phyloP scores from a whole-genome alignment of 1,140 invertebrate species.

The Sitobion miscanthi region DNA sequence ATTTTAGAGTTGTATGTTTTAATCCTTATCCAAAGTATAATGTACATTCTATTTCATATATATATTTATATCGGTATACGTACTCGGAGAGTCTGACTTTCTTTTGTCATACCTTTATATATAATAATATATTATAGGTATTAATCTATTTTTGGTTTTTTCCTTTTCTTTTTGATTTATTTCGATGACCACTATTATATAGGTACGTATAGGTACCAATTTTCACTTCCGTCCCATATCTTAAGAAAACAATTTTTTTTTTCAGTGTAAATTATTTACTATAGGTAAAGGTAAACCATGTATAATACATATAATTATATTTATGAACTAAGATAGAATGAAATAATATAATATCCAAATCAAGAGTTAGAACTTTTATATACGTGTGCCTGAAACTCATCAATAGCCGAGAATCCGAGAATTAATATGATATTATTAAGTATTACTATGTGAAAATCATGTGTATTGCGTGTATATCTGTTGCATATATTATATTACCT shows the following conservation, averaged over 20 bases:
- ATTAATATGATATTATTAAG: background rate
- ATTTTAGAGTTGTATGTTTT: background rate
- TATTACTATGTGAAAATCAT: background rate
- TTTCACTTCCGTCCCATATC: background rate
- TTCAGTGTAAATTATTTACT: background rate
- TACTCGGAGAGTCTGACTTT: background rate
- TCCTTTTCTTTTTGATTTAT: background rate
- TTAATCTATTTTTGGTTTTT: background rate
- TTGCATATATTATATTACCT: background rate
- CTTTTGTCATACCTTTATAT: background rate
- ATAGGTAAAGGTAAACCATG: background rate
- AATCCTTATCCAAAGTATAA: slow-evolving; percentile 8
- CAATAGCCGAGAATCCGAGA: background rate
- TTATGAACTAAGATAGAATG: no score
- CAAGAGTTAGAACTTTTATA: background rate
- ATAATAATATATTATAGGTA: background rate
- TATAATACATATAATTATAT: background rate
- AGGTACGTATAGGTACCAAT: background rate
- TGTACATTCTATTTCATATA: background rate
- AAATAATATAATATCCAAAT: background rate
- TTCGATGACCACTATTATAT: background rate
- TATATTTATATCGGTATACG: background rate
- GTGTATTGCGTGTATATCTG: background rate
- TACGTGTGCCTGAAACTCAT: background rate
- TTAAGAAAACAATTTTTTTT: background rate